These are phyloP conservation scores for Nicator chloris DNA, from an alignment of 2,113 vertebrate genomes.

Conservation along the genomic window DNA sequence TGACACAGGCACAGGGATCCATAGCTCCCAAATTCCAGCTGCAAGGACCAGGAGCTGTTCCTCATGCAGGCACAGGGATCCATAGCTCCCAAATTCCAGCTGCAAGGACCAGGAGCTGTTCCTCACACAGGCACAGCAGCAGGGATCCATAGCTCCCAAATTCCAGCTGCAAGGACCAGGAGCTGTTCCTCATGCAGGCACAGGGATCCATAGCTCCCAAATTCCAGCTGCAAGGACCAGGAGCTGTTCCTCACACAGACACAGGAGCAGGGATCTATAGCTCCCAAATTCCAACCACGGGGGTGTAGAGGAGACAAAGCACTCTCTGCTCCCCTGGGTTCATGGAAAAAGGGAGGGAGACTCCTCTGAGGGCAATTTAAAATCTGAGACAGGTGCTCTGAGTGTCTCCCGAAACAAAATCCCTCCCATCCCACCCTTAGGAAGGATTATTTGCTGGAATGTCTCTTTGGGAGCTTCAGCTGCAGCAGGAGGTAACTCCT, in stretches of 20 bases:
- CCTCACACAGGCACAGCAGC: not conserved
- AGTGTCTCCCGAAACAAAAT: not conserved
- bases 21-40: not conserved
- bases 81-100: not conserved
- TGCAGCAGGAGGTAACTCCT: not conserved
- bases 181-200: not conserved
- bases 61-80: not conserved
- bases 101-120: not conserved
- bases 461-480: not conserved
- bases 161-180: too few relatives aligned
- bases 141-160: not conserved
- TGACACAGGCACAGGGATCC: not conserved
- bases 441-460: not conserved
- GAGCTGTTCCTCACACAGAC: not conserved
- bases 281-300: not conserved
- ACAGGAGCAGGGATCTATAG: not conserved
- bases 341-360: accelerated
- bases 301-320: accelerated
- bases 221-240: not conserved
- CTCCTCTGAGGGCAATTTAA: accelerated
- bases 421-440: not conserved
- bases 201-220: not conserved
- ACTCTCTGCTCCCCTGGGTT: accelerated
- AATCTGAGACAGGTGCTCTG: not conserved
- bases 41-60: not conserved